Conservation (phyloP, 2,113 vertebrate genomes). For the Jacana jacana region DNA sequence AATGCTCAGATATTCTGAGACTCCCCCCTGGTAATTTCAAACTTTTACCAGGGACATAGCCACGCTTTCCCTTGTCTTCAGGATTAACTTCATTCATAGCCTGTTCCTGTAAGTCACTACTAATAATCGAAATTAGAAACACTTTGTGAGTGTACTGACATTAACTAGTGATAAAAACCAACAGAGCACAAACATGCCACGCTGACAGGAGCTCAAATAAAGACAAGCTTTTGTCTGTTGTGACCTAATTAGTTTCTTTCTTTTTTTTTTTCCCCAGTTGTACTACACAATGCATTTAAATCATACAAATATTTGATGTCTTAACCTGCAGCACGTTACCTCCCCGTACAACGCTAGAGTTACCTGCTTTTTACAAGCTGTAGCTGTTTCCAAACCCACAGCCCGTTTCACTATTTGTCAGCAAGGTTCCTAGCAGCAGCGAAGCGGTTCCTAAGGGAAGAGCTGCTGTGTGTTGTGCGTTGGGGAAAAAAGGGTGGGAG, state of each 20-base stretch:
- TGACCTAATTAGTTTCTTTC: neutral
- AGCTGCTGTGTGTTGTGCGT: neutral
- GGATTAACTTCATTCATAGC: neutral
- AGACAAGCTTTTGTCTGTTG: neutral
- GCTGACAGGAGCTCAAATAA: neutral
- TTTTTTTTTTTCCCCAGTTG: neutral
- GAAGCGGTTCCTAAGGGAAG: neutral
- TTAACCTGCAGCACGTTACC: neutral
- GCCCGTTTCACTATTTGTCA: neutral
- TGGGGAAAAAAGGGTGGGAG: conserved; percentile 21
- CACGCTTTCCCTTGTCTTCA: neutral
- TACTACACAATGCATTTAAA: neutral
- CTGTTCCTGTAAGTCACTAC: neutral
- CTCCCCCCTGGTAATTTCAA: neutral
- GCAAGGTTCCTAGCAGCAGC: neutral
- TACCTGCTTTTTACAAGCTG: neutral
- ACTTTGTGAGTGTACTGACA: neutral
- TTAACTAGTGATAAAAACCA: neutral
- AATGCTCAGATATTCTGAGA: neutral
- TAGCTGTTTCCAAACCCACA: neutral
- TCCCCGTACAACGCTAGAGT: neutral
- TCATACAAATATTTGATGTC: neutral
- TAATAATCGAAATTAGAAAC: neutral
- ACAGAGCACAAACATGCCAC: neutral
- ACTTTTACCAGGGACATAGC: neutral